A percentile compares a stretch with the other conserved stretches of the same genome.
These are phyloP conservation scores for Erebia aethiops DNA, from an alignment of 2,888 invertebrate genomes.

Conservation along the genomic window DNA sequence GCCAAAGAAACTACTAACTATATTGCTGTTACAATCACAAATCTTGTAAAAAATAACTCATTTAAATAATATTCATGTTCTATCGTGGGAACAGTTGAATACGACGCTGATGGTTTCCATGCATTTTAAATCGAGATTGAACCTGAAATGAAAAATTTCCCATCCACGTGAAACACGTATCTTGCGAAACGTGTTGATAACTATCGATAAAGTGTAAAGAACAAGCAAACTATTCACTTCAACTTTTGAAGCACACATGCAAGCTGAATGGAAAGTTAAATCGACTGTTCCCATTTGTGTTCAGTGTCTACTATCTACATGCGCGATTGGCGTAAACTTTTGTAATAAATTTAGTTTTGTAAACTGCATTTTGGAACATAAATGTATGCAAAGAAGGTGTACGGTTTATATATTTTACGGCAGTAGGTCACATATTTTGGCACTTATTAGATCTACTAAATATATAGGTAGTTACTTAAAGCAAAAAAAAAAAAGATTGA, in stretches of 20 bases:
- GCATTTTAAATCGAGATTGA: not conserved
- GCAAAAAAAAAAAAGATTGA: no score
- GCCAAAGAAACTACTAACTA: no score
- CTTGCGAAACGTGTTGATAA: not conserved
- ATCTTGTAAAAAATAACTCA: not conserved
- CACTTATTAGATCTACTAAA: no score
- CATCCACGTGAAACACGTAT: not conserved
- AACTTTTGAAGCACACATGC: not conserved
- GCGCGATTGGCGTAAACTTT: not conserved
- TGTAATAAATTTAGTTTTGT: not conserved
- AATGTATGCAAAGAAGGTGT: no score
- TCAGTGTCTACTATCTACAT: not conserved
- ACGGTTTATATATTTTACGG: no score
- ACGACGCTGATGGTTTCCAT: not conserved
- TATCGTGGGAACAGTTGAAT: not conserved
- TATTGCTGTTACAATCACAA: not conserved
- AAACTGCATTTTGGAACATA: not conserved
- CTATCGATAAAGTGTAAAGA: not conserved
- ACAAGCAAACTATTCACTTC: conserved; percentile 1
- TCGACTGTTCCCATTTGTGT: conserved; percentile 3
- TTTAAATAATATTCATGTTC: not conserved
- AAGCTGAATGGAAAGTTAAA: not conserved
- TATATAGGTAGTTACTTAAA: no score
- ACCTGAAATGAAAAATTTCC: not conserved
- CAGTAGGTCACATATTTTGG: no score